Evolutionary conservation across 2,113 vertebrate genomes (phyloP), one percentile per base, ranked within the genome.

Genomic region (Alouatta palliata): DNA sequence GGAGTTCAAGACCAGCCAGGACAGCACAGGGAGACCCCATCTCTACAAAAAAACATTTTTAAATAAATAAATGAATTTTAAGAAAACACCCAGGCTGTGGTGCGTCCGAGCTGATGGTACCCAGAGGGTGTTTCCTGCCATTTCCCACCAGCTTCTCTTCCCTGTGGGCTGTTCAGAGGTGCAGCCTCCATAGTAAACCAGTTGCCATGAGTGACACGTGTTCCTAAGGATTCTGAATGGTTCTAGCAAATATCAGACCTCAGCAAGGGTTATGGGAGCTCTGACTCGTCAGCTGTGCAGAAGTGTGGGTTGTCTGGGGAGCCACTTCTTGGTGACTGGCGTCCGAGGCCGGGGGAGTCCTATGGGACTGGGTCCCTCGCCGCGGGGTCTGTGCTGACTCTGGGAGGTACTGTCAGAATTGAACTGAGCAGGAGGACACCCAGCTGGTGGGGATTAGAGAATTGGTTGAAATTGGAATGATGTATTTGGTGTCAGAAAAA

Each of bases 301-400:
- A 21, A 47, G 21, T 16, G 1, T 10, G 40, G 30, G 66, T 61
- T 19, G 32, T 52, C 84, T 17, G 10, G 82, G 7, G 82, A 64
- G 27, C 61, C 61, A 32, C 61, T 32, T 12, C 61, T 64, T 64
- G 61, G 27, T 1, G 2, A 23, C 13, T 27, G 27, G 47, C 0
- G 1, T 8, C 40, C 6, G 40, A 13, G 49, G 6, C 0, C 0
- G 54, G 30, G n/a, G 10, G 19, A 3, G 4, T 27, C 58, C 32
- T 21, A 2, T 7, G 35, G 32, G 49, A 5, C 37, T 1, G 3
- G 14, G 30, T 66, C 75, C 23, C 1, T 19, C 23, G 1, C 25
- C 0, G 1, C 0, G 3, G 19, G 11, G 37, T 81, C 82, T 47
- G 9, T 2, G 6, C 47, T 3, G 14, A 30, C 66, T n/a, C 21